Base-by-base conservation (phyloP, 2,797 vertebrate species). In the Danio choprae region DNA sequence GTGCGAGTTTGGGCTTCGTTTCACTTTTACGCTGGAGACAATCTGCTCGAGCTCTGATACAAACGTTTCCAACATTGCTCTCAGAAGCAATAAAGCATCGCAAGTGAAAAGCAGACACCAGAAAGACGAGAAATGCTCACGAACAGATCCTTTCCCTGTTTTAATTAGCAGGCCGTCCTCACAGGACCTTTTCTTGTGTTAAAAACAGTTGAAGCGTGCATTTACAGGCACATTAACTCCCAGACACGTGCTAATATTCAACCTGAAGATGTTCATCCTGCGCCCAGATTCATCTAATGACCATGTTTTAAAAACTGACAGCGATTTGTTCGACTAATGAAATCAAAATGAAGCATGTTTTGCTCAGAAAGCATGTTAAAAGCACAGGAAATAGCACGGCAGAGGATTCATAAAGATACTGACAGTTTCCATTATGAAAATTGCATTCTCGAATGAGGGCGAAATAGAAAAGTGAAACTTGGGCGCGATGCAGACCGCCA, bases 11-110 rank as follows among this genome's bases (percentile, higher is more conserved):
- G 53, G 53, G 41, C 53, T 67, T 15, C 38, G 0, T 74, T 59
- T 81, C 41, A 29, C 44, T 56, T 77, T 60, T 56, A 29, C 36
- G 16, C 3, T 68, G 6, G 20, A 69, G 60, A 76, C 76, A 67
- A 77, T 83, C 76, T 70, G 69, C 64, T 68, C 56, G 59, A 82
- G 83, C 64, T 80, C 58, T 74, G 65, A 64, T 69, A 50, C 68
- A 53, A 65, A 74, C 43, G 11, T 40, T 58, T 79, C 65, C 20
- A 74, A 56, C 12, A 7, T 58, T 68, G 72, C 84, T 80, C 74
- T 73, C 68, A 58, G 56, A 81, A 69, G 80, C 79, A 85, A 81
- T 78, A 79, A 85, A 83, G n/a, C 38, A 18, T 70, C 67, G 16
- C 51, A 22, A 44, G 18, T 44, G 9, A 58, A 53, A 69, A 55